Percentiles rank a stretch among this genome's conserved stretches.
These are phyloP conservation scores for Sitodiplosis mosellana DNA, from an alignment of 1,140 invertebrate species.

Conservation along the genomic window DNA sequence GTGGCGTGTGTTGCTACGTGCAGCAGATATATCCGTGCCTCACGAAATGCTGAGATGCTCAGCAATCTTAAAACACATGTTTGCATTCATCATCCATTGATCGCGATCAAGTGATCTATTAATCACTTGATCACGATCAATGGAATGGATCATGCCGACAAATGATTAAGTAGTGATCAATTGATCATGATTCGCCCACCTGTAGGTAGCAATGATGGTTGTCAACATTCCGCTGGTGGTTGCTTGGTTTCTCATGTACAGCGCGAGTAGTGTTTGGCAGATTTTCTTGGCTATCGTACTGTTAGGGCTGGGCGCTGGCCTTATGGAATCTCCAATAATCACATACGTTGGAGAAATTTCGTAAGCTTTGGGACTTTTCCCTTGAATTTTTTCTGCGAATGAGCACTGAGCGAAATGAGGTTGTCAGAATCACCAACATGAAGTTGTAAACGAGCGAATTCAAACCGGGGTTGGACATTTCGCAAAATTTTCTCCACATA, in stretches of 20 bases:
- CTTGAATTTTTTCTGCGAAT: background rate
- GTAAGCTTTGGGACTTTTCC: no score
- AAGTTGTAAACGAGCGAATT: no score
- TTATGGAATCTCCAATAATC: conserved; percentile 34
- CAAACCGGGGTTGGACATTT: no score
- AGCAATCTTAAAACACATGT: no score
- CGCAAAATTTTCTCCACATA: no score
- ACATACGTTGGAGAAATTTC: conserved; percentile 35
- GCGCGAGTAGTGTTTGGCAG: conserved; percentile 31
- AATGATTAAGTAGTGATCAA: conserved; percentile 45
- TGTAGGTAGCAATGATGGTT: conserved; percentile 43
- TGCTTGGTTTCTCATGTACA: conserved; percentile 45
- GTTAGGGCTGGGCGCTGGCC: conserved; percentile 28
- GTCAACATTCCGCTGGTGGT: conserved; percentile 44
- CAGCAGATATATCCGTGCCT: no score
- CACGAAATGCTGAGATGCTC: no score
- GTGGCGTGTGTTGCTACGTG: no score
- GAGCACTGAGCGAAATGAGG: background rate
- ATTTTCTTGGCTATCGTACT: conserved; percentile 2
- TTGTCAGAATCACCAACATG: no score
- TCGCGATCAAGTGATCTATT: background rate
- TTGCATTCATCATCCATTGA: no score
- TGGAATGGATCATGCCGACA: conserved; percentile 46
- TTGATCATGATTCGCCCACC: conserved; percentile 43
- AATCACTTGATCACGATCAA: conserved; percentile 26